Base-by-base conservation (phyloP, 2,797 vertebrate species). In the Hyperoplus lanceolatus region DNA sequence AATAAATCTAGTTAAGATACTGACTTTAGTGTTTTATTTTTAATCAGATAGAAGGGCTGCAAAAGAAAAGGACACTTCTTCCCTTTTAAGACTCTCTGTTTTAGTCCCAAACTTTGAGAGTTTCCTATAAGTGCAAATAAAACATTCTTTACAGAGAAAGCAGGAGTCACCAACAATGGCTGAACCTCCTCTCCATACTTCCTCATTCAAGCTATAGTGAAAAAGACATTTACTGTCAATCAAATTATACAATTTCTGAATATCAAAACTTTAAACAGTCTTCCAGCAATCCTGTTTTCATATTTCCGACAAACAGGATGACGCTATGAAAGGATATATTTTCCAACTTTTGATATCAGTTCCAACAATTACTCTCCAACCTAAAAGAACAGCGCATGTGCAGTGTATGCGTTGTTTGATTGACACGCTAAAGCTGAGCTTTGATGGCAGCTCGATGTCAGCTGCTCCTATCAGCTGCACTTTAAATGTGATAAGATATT, bases 401-500 rank as follows among this genome's bases (percentile, higher is more conserved):
- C 18, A 43, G 43, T 9, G 29, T 48, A 12, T 41, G 39, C 63
- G 65, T 78, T 77, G 73, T 72, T 57, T 81, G 76, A 86, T 79
- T 78, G 80, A 86, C 84, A 80, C 51, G 42, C 9, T 6, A 9
- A 14, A 59, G 57, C 29, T 46, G 58, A 78, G 75, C 60, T 79
- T 71, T 81, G 77, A 70, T 72, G 57, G 45, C 70, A 79, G 42
- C 36, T 77, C 14, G 1, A 73, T 87, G 67, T 81, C 84, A 85
- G 72, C 80, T 71, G 73, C 81, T 87, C 66, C 49, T 75, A 76
- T 87, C 67, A 87, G 72, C 75, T 76, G 54, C 15, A 13, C 67
- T 73, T 79, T 76, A 83, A 79, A 56, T 60, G 80, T 67, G 68
- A 78, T 80, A 62, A 54, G 75, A 87, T 85, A 90, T 90, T 89